Evolutionary conservation across 2,797 vertebrate genomes (phyloP).

Genomic region (Sebastes dallii): DNA sequence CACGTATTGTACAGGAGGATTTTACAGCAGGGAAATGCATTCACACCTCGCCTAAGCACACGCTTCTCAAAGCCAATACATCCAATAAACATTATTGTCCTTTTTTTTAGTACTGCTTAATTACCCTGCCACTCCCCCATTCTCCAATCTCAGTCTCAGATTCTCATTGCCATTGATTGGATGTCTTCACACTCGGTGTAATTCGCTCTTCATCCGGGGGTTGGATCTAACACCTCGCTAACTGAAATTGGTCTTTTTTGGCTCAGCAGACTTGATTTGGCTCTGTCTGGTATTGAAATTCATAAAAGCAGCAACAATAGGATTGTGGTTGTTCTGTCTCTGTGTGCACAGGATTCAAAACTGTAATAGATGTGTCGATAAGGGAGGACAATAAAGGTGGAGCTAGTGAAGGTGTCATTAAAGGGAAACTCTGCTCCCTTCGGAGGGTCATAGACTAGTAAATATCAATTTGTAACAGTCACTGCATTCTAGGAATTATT

Average conservation of each 20-base stretch:
- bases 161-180: slow-evolving; percentile 34
- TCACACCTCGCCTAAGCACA: background rate
- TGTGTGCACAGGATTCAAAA: slow-evolving; percentile 13
- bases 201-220: slow-evolving; percentile 26
- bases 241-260: slow-evolving; percentile 32
- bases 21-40: slow-evolving; percentile 19
- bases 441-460: background rate
- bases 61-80: slow-evolving; percentile 12
- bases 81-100: slow-evolving; percentile 11
- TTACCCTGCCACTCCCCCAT: background rate
- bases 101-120: slow-evolving; percentile 25
- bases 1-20: slow-evolving; percentile 13
- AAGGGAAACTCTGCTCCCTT: background rate
- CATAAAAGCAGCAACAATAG: slow-evolving; percentile 37
- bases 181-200: slow-evolving; percentile 35
- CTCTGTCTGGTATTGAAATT: slow-evolving; percentile 39
- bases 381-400: background rate
- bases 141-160: background rate
- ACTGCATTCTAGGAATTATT: slow-evolving; percentile 36
- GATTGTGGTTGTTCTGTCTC: slow-evolving; percentile 46
- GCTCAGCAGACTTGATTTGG: slow-evolving; percentile 17
- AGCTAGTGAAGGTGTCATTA: background rate
- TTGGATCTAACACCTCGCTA: slow-evolving; percentile 25
- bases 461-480: slow-evolving; percentile 40
- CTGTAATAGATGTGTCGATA: slow-evolving; percentile 34